phyloP scores from a whole-genome alignment of 2,888 invertebrate genomes.

The Psylliodes chrysocephalus region DNA sequence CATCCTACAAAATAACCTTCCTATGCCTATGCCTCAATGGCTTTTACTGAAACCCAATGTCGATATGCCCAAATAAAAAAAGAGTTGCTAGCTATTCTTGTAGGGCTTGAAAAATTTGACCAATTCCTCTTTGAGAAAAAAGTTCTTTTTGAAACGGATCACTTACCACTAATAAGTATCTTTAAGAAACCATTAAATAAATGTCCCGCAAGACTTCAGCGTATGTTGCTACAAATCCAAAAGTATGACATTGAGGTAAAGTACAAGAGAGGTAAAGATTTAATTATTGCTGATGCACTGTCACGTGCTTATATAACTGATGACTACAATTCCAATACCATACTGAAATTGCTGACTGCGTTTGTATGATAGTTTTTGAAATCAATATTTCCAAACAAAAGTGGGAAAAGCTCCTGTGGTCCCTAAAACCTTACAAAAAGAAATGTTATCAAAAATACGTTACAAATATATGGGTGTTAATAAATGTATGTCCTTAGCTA shows the following conservation, averaged over 20 bases:
- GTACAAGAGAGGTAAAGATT: not conserved
- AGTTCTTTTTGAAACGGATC: not conserved
- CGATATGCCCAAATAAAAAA: constrained; percentile 34
- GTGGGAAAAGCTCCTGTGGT: constrained; percentile 23
- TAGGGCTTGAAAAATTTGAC: constrained; percentile 4
- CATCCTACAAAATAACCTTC: constrained; percentile 31
- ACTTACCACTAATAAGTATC: constrained; percentile 22
- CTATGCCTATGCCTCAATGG: constrained; percentile 41
- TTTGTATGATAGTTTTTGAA: not conserved
- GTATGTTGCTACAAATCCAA: not conserved
- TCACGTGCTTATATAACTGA: not conserved
- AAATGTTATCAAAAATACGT: constrained; percentile 37
- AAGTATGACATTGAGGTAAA: not conserved
- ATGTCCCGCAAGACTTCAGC: not conserved
- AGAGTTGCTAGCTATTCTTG: constrained; percentile 31
- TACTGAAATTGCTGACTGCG: not conserved
- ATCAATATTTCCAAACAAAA: not conserved
- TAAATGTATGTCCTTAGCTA: constrained; percentile 34
- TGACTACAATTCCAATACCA: not conserved
- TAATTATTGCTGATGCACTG: not conserved
- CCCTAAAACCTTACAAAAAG: constrained; percentile 24
- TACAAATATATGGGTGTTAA: constrained; percentile 38
- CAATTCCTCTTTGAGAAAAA: constrained; percentile 7
- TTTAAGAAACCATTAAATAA: constrained; percentile 26
- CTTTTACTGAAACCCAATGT: constrained; percentile 27